phyloP scores from a whole-genome alignment of 2,113 vertebrate species.

The Phalacrocorax aristotelis region DNA sequence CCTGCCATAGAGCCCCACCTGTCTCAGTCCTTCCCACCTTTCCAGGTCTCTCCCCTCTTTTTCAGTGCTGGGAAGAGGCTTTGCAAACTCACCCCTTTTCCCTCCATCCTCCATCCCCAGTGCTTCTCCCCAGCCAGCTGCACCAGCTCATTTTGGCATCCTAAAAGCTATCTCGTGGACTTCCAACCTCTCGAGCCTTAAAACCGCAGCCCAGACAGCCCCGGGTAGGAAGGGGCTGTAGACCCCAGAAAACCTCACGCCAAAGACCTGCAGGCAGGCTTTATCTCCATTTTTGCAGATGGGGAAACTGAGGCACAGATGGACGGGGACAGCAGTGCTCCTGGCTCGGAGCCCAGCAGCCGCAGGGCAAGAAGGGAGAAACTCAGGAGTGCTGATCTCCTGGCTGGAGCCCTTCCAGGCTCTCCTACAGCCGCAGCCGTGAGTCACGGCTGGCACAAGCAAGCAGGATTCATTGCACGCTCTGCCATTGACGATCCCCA shows the following conservation, averaged over 20 bases:
- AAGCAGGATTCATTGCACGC: neutral
- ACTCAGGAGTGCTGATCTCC: neutral
- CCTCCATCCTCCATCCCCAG: fast-evolving
- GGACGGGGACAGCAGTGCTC: fast-evolving
- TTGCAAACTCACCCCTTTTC: neutral
- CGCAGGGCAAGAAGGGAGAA: neutral
- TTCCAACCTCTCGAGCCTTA: neutral
- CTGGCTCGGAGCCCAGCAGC: neutral
- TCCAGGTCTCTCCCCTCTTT: neutral
- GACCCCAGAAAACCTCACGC: neutral
- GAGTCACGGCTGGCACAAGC: constrained; percentile 49
- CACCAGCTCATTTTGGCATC: neutral
- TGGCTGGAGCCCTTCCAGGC: neutral
- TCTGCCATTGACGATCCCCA: neutral
- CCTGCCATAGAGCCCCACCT: neutral
- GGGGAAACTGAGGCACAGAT: neutral
- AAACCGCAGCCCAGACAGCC: fast-evolving
- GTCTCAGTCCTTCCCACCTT: neutral
- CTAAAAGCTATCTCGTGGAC: neutral
- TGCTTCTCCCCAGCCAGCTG: neutral
- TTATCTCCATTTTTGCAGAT: neutral
- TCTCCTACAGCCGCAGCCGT: neutral
- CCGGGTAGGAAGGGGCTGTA: fast-evolving
- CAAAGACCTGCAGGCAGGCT: fast-evolving
- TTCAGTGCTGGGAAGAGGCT: neutral